phyloP scores from a whole-genome alignment of 2,113 vertebrate species.

The Coturnix japonica region DNA sequence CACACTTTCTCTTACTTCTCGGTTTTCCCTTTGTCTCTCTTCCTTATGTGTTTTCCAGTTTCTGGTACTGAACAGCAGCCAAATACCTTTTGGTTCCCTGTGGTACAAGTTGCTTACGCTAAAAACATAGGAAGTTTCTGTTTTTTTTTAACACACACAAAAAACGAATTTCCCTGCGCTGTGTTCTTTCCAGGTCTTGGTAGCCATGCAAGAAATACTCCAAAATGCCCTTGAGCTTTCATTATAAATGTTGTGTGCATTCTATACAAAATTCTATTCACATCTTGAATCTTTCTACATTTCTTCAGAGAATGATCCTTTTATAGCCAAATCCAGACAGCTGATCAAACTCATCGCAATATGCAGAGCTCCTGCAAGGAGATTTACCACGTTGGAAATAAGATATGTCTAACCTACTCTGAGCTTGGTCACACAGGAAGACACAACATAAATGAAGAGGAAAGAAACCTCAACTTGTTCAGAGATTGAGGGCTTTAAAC shows the following conservation, averaged over 20 bases:
- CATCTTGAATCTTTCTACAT: not conserved
- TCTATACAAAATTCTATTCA: not conserved
- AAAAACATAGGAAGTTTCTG: not conserved
- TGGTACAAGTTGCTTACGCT: not conserved
- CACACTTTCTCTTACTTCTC: not conserved
- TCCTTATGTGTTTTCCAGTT: not conserved
- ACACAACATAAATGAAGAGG: not conserved
- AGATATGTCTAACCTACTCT: not conserved
- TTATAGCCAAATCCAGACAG: not conserved
- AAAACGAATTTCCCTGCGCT: not conserved
- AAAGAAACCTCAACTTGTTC: not conserved
- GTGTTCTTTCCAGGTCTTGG: not conserved
- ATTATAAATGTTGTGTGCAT: not conserved
- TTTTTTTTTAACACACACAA: not conserved
- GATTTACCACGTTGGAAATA: not conserved
- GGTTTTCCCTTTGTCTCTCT: not conserved
- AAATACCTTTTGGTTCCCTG: not conserved
- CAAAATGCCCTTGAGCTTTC: not conserved
- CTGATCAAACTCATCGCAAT: not conserved
- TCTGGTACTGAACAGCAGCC: not conserved
- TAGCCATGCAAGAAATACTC: not conserved
- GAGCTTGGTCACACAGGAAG: not conserved
- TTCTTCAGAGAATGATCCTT: not conserved
- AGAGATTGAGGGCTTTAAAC: not conserved
- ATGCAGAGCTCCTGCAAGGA: not conserved